Percentiles rank a stretch among this genome's conserved stretches.
Conservation (phyloP, 2,797 vertebrate species). For the Pogoniulus pusillus region DNA sequence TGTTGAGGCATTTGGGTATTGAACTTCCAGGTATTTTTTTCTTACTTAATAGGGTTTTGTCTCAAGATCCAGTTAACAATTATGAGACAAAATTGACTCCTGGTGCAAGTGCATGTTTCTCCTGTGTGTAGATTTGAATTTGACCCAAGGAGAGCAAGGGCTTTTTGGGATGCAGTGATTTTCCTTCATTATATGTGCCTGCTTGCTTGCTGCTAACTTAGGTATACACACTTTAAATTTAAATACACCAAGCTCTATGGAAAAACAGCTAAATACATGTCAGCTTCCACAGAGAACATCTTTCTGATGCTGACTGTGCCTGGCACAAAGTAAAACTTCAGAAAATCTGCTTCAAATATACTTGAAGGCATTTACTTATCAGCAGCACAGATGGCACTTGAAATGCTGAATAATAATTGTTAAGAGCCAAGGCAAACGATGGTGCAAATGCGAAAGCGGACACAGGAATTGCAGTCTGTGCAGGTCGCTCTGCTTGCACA, state of each 20-base stretch:
- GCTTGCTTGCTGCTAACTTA: conserved; percentile 56
- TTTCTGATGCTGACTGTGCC: conserved; percentile 54
- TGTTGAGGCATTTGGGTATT: conserved; percentile 4
- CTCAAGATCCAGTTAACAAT: conserved; percentile 27
- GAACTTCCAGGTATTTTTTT: not conserved
- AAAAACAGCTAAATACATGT: conserved; percentile 61
- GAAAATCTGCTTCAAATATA: conserved; percentile 64
- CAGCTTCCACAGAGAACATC: conserved; percentile 29
- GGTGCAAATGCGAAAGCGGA: conserved; percentile 7
- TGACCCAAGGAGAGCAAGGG: conserved; percentile 12
- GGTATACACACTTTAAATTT: conserved; percentile 60
- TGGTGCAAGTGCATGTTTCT: not conserved
- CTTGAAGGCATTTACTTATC: conserved; percentile 73
- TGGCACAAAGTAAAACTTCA: conserved; percentile 50
- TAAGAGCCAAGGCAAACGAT: conserved; percentile 54
- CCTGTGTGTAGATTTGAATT: conserved; percentile 30
- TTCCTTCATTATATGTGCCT: conserved; percentile 39
- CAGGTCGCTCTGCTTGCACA: not conserved
- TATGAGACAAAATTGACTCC: conserved; percentile 16
- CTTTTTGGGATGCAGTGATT: conserved; percentile 60
- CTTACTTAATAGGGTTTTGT: conserved; percentile 42
- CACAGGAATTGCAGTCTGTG: not conserved
- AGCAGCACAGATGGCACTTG: conserved; percentile 71
- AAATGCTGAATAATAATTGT: conserved; percentile 71
- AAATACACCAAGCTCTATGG: conserved; percentile 42